These are phyloP conservation scores for Sebastes glaucus DNA, from an alignment of 2,797 vertebrate genomes.

Conservation along the genomic window DNA sequence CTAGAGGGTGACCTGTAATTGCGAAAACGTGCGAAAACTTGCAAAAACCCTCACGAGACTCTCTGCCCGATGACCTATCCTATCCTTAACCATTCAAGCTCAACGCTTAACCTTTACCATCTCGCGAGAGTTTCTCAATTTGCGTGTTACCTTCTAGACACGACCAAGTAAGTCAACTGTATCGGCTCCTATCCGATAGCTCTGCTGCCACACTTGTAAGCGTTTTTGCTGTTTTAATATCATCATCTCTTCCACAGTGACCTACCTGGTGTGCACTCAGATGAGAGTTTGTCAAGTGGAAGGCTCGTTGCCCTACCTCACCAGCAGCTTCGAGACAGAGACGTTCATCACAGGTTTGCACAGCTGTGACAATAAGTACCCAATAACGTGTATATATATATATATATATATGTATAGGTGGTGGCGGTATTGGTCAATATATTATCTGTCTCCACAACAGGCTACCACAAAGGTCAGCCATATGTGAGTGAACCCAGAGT, in stretches of 20 bases:
- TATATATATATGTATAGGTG: not conserved
- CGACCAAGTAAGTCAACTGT: constrained; percentile 77
- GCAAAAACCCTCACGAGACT: too few species aligned
- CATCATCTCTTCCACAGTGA: constrained; percentile 69
- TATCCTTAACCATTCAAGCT: too few species aligned
- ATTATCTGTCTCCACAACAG: constrained; percentile 60
- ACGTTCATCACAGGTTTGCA: constrained; percentile 88
- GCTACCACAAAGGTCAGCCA: constrained; percentile 87
- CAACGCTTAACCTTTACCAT: too few species aligned
- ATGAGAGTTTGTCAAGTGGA: constrained; percentile 88
- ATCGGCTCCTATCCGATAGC: not conserved
- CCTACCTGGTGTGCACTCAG: constrained; percentile 92
- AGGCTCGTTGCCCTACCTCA: constrained; percentile 87
- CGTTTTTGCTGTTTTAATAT: not conserved
- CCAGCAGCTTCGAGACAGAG: constrained; percentile 91
- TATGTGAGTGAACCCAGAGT: constrained; percentile 86
- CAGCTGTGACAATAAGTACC: not conserved
- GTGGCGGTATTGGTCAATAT: not conserved
- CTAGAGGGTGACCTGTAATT: too few species aligned
- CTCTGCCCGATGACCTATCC: too few species aligned
- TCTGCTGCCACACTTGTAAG: not conserved
- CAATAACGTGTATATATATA: not conserved
- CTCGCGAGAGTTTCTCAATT: too few species aligned
- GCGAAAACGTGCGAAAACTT: too few species aligned
- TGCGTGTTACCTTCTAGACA: too few species aligned